Evolutionary conservation across 1,140 invertebrate genomes (phyloP).

Genomic region (Trichonephila clavipes): DNA sequence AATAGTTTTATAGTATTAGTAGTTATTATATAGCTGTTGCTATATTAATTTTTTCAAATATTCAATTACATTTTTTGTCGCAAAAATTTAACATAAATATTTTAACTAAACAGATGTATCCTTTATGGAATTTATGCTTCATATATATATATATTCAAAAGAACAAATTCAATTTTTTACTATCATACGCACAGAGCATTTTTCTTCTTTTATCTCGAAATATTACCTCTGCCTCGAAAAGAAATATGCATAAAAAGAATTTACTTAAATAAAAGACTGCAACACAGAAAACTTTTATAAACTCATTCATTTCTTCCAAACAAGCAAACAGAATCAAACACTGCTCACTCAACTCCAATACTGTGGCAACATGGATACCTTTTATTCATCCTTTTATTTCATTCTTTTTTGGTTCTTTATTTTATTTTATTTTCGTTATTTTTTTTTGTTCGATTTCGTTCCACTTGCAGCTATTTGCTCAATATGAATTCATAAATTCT

Average conservation of each 20-base stretch:
- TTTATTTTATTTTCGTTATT: neutral
- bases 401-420: neutral
- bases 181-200: too few species aligned
- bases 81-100: too few species aligned
- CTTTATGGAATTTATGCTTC: too few species aligned
- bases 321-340: conserved; percentile 27
- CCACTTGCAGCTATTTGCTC: conserved; percentile 54
- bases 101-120: too few species aligned
- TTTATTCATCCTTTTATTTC: neutral
- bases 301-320: conserved; percentile 41
- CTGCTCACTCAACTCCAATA: conserved; percentile 9
- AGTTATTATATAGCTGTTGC: too few species aligned
- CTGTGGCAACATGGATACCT: neutral
- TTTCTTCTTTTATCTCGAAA: too few species aligned
- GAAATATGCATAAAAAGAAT: neutral
- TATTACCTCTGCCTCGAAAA: neutral
- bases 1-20: too few species aligned
- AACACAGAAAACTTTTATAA: neutral
- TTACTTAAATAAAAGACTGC: conserved; percentile 6
- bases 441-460: conserved; percentile 13
- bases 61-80: too few species aligned
- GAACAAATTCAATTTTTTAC: too few species aligned
- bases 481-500: conserved; percentile 61
- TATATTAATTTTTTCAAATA: too few species aligned
- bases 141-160: too few species aligned